Evolutionary conservation across 2,797 vertebrate genomes (phyloP).

Genomic region (Xenopus petersii): DNA sequence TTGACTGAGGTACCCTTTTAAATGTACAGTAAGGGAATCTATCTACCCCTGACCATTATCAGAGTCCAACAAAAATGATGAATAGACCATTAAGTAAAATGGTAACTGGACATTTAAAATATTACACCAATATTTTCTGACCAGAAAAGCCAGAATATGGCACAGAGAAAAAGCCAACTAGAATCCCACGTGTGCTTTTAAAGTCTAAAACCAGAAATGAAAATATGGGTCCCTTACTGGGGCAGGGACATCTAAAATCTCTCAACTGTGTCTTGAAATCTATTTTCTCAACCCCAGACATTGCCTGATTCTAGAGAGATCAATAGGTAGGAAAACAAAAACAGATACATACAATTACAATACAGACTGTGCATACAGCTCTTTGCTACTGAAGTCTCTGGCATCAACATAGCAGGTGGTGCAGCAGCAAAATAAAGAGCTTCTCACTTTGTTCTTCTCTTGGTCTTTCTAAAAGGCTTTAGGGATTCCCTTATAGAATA

Average conservation of each 20-base stretch:
- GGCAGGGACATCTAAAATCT: slow-evolving; percentile 18
- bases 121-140: neutral
- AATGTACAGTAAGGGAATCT: no score
- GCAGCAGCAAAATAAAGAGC: slow-evolving; percentile 32
- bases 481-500: slow-evolving; percentile 72
- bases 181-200: slow-evolving; percentile 42
- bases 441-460: slow-evolving; percentile 42
- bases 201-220: slow-evolving; percentile 16
- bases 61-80: no score
- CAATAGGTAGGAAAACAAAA: slow-evolving; percentile 29
- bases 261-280: neutral
- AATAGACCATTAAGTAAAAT: no score
- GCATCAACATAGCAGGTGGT: slow-evolving; percentile 25
- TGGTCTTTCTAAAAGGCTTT: slow-evolving; percentile 25
- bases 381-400: slow-evolving; percentile 45
- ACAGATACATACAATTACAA: slow-evolving; percentile 44
- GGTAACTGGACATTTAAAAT: no score
- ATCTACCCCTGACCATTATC: no score
- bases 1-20: no score
- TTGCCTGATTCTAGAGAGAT: slow-evolving; percentile 25
- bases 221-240: slow-evolving; percentile 2
- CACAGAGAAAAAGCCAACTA: slow-evolving; percentile 27
- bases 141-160: slow-evolving; percentile 25
- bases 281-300: slow-evolving; percentile 13
- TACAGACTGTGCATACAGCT: slow-evolving; percentile 45